These are phyloP conservation scores for Chirona hameri DNA, from an alignment of 2,888 invertebrate genomes.

Conservation along the genomic window DNA sequence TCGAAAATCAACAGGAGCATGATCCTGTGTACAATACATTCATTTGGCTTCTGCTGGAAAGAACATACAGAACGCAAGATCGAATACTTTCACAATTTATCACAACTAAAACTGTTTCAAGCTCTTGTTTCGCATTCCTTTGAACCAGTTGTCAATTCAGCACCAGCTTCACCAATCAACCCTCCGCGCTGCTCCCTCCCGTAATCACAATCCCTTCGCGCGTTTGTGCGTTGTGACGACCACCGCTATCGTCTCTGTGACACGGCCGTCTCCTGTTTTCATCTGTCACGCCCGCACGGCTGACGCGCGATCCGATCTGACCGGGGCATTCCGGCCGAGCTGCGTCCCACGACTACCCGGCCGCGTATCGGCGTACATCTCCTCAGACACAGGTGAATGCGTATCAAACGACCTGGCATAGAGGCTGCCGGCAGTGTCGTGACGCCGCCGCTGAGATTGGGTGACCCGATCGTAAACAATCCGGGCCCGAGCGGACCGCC, in stretches of 20 bases:
- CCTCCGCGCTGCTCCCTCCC: background rate
- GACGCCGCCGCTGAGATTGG: background rate
- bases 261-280: background rate
- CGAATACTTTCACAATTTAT: too few species aligned
- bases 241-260: background rate
- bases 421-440: background rate
- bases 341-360: background rate
- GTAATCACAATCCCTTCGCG: too few species aligned
- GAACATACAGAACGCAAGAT: too few species aligned
- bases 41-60: too few species aligned
- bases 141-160: too few species aligned
- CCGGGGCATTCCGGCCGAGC: too few species aligned
- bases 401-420: background rate
- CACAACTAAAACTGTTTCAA: too few species aligned
- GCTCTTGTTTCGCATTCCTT: too few species aligned
- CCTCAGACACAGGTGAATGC: background rate
- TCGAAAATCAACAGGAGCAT: too few species aligned
- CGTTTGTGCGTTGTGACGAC: too few species aligned
- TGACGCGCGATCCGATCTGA: background rate
- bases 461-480: slow-evolving; percentile 23
- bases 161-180: too few species aligned
- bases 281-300: background rate
- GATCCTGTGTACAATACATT: too few species aligned
- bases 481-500: background rate
- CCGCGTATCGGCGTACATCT: background rate